These are phyloP conservation scores for Aradophagus sp. DNA, from an alignment of 1,140 invertebrate genomes.

Conservation along the genomic window DNA sequence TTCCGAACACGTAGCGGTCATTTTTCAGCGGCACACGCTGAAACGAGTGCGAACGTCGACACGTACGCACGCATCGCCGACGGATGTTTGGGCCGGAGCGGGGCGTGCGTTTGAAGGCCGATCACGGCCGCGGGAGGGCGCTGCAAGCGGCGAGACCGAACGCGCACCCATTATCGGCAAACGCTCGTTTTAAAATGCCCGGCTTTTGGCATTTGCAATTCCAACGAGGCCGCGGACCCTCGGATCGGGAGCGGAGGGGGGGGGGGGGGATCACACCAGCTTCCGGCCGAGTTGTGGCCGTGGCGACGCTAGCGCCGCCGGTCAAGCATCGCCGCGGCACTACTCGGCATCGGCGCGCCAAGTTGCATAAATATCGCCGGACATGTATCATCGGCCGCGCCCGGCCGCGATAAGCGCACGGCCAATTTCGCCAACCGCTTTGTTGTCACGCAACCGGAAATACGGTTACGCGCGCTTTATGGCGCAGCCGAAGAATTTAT, in stretches of 20 bases:
- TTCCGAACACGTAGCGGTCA: constrained; percentile 45
- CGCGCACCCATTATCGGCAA: constrained; percentile 65
- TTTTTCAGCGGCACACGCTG: constrained; percentile 44
- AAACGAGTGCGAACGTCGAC: background rate
- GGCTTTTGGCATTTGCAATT: constrained; percentile 65
- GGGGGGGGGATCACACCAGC: constrained; percentile 55
- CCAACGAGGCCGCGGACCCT: constrained; percentile 62
- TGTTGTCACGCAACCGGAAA: too few species aligned
- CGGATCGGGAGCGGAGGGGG: too few species aligned
- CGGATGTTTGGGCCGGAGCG: constrained; percentile 5
- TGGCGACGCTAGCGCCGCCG: too few species aligned
- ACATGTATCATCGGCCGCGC: too few species aligned
- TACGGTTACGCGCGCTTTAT: too few species aligned
- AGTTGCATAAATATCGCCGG: too few species aligned
- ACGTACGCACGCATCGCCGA: background rate
- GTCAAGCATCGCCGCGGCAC: too few species aligned
- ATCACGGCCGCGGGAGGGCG: constrained; percentile 46
- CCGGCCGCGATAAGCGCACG: too few species aligned
- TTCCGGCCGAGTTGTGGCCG: constrained; percentile 8
- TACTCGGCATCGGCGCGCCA: too few species aligned
- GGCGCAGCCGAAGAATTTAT: too few species aligned
- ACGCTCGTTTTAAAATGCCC: constrained; percentile 69
- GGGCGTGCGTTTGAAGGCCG: constrained; percentile 49
- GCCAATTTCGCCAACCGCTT: too few species aligned
- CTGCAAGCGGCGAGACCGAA: constrained; percentile 50